phyloP scores from a whole-genome alignment of 2,888 invertebrate species.

The Alentia gelatinosa region DNA sequence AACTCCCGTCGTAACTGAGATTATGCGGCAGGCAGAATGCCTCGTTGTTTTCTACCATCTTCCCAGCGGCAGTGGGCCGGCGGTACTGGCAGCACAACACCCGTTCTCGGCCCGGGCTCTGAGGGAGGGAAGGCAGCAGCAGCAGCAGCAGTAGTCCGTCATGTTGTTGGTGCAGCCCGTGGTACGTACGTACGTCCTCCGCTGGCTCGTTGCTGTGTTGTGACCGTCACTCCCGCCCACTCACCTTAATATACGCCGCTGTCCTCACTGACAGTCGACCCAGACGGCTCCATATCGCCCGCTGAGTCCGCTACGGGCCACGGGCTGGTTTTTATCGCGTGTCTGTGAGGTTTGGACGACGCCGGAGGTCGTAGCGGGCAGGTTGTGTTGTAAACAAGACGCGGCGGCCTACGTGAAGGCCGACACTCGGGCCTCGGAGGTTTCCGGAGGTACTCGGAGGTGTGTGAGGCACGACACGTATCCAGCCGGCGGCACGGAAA shows the following conservation, averaged over 20 bases:
- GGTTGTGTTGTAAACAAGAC: background rate
- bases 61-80: background rate
- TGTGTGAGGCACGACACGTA: background rate
- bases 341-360: background rate
- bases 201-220: background rate
- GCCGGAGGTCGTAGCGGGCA: background rate
- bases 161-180: too few species aligned
- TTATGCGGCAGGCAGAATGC: slow-evolving; percentile 20
- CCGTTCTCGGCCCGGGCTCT: background rate
- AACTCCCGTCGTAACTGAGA: slow-evolving; percentile 9
- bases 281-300: too few species aligned
- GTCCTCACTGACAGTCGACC: too few species aligned
- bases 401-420: background rate
- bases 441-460: too few species aligned
- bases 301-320: too few species aligned
- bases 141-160: too few species aligned
- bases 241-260: background rate
- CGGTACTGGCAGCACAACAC: background rate
- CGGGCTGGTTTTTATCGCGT: too few species aligned
- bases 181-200: background rate
- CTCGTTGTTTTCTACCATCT: slow-evolving; percentile 42
- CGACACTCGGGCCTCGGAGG: background rate
- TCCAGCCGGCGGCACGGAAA: background rate
- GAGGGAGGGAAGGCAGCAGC: background rate
- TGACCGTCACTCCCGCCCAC: background rate